phyloP scores from a whole-genome alignment of 37 sponge, comb jelly and placozoan genomes.

The Theonella swinhoei region DNA sequence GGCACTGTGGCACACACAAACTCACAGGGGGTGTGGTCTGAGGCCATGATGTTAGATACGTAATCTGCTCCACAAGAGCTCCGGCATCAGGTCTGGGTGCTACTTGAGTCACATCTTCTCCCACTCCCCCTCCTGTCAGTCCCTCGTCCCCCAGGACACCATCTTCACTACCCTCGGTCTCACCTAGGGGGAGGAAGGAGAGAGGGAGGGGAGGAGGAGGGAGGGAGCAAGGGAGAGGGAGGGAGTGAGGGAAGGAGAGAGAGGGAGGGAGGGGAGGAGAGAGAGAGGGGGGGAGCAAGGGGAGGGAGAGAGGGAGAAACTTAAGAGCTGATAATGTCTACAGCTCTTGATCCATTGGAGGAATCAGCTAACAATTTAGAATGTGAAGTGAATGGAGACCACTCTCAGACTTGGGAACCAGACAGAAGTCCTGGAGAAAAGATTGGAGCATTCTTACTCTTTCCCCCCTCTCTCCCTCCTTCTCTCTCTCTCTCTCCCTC shows the following conservation, averaged over 20 bases:
- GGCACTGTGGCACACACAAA: not conserved
- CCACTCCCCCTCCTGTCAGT: not conserved
- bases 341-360: not conserved
- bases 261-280: not conserved
- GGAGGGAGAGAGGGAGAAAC: no score
- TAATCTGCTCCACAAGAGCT: conserved; percentile 56
- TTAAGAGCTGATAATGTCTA: no score
- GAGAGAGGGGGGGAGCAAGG: not conserved
- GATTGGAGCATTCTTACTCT: not conserved
- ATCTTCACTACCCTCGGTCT: not conserved
- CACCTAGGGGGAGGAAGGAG: not conserved
- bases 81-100: conserved; percentile 51
- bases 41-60: conserved; percentile 64
- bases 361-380: not conserved
- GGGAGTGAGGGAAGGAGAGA: no score
- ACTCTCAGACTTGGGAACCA: conserved; percentile 48
- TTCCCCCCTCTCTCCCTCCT: not conserved
- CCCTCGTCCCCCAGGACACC: not conserved
- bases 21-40: conserved; percentile 3
- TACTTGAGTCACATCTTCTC: conserved; percentile 40
- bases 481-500: not conserved
- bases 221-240: no score
- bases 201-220: not conserved
- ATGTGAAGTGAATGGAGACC: conserved; percentile 7
- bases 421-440: conserved; percentile 51